Evolutionary conservation across 2,797 vertebrate genomes (phyloP).

Genomic region (Cuniculus paca): DNA sequence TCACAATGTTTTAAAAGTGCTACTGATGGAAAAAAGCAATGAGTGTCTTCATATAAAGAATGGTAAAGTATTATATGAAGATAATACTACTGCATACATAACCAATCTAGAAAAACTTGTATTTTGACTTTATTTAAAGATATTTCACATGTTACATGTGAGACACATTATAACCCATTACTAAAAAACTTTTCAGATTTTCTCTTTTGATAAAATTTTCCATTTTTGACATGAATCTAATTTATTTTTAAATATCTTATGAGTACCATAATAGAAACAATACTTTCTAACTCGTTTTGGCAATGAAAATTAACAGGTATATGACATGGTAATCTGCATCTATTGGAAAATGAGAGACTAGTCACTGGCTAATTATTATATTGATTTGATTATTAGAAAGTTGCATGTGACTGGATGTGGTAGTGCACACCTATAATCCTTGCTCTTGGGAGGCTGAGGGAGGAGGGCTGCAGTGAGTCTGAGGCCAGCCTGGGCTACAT

Average conservation of each 20-base stretch:
- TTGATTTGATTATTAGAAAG: background rate
- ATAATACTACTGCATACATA: background rate
- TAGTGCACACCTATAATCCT: background rate
- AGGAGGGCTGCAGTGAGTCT: background rate
- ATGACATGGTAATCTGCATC: background rate
- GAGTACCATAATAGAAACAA: background rate
- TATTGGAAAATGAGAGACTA: background rate
- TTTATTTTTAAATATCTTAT: background rate
- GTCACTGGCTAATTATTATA: slow-evolving; percentile 4
- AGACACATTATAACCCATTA: background rate
- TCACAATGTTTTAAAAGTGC: background rate
- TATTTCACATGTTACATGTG: background rate
- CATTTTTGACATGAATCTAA: background rate
- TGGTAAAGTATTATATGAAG: background rate
- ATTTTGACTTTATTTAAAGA: slow-evolving; percentile 22
- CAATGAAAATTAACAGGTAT: background rate
- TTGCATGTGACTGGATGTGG: background rate
- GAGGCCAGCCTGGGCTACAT: background rate
- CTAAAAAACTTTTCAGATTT: background rate
- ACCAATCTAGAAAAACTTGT: background rate
- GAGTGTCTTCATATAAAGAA: background rate
- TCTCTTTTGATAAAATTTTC: background rate
- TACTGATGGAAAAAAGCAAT: background rate
- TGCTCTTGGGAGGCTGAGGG: background rate
- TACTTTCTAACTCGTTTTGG: background rate